These are phyloP conservation scores for Labeo catla DNA, from an alignment of 2,113 vertebrate species.

Conservation along the genomic window DNA sequence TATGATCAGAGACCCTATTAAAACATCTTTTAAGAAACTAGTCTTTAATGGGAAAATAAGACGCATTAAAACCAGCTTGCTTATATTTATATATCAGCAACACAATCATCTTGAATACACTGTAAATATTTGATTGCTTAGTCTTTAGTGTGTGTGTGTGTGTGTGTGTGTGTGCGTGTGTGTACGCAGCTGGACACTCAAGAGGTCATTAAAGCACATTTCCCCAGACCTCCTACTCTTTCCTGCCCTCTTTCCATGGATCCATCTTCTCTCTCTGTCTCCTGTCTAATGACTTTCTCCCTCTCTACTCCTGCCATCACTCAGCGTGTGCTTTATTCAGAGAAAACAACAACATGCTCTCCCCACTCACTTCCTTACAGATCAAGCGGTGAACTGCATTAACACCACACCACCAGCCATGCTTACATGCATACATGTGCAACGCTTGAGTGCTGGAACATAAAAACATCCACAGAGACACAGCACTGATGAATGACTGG, in stretches of 20 bases:
- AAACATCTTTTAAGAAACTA: neutral
- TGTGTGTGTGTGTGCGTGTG: neutral
- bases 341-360: constrained; percentile 58
- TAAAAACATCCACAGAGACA: neutral
- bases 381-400: constrained; percentile 48
- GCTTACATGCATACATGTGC: constrained; percentile 13
- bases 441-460: neutral
- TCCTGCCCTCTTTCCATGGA: constrained; percentile 40
- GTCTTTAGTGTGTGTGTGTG: neutral
- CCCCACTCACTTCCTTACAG: constrained; percentile 43
- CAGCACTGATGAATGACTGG: neutral
- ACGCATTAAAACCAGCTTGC: neutral
- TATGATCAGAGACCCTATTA: neutral
- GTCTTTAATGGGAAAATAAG: neutral
- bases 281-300: constrained; percentile 13
- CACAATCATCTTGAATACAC: neutral
- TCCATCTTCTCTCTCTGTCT: constrained; percentile 41
- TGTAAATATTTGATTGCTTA: neutral
- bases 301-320: constrained; percentile 36
- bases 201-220: constrained; percentile 30
- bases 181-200: constrained; percentile 13
- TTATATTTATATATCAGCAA: neutral
- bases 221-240: constrained; percentile 15
- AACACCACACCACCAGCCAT: constrained; percentile 49
- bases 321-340: constrained; percentile 70